phyloP scores from a whole-genome alignment of 2,797 vertebrate genomes.

The Micrastur ruficollis region DNA sequence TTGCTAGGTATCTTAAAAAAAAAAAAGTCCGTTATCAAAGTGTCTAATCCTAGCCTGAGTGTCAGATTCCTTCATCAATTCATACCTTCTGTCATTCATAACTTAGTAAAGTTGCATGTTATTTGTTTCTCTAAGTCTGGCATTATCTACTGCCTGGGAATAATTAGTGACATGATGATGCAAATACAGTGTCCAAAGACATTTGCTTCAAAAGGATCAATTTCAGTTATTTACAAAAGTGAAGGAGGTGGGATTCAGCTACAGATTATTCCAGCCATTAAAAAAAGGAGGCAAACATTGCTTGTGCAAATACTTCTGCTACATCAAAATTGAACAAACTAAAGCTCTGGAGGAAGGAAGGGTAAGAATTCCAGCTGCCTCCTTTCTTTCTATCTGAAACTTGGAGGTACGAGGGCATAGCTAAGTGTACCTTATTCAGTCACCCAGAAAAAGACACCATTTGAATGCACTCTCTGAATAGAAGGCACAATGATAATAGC shows the following conservation, averaged over 20 bases:
- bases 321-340: neutral
- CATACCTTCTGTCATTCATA: neutral
- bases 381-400: neutral
- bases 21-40: neutral
- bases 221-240: neutral
- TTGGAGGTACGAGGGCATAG: neutral
- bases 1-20: neutral
- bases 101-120: neutral
- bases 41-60: neutral
- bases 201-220: neutral
- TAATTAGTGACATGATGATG: neutral
- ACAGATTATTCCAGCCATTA: neutral
- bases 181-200: neutral
- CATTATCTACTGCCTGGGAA: neutral
- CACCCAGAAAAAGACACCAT: conserved; percentile 40
- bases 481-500: neutral
- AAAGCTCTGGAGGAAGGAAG: neutral
- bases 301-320: neutral
- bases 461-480: conserved; percentile 40
- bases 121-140: neutral
- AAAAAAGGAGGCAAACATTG: neutral
- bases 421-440: conserved; percentile 24
- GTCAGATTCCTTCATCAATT: neutral
- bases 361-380: neutral
- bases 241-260: neutral